These are phyloP conservation scores for Microvelia longipes DNA, from an alignment of 1,140 invertebrate genomes.

Conservation along the genomic window DNA sequence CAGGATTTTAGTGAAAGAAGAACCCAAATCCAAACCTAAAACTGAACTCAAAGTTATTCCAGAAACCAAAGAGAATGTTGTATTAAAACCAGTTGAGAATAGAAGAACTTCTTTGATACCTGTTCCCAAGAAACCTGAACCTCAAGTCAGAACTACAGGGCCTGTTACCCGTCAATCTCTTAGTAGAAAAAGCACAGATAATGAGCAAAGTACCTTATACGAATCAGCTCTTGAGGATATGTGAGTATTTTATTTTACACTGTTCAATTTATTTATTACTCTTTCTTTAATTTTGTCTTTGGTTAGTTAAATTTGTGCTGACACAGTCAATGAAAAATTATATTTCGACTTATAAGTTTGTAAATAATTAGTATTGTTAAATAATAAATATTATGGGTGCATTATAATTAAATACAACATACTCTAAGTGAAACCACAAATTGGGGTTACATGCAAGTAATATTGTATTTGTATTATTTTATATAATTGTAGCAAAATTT, in stretches of 20 bases:
- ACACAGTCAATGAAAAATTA: too few relatives aligned
- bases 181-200: conserved; percentile 17
- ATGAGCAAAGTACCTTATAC: conserved; percentile 43
- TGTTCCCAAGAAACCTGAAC: neutral
- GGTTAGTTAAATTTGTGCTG: too few relatives aligned
- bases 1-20: neutral
- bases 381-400: too few relatives aligned
- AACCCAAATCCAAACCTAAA: neutral
- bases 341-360: too few relatives aligned
- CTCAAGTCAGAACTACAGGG: conserved; percentile 16
- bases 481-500: too few relatives aligned
- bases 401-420: too few relatives aligned
- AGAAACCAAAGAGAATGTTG: neutral
- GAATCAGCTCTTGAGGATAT: conserved; percentile 57
- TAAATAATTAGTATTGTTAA: too few relatives aligned
- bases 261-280: neutral
- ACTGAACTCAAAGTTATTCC: neutral
- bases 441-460: too few relatives aligned
- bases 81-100: neutral
- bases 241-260: conserved; percentile 29
- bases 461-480: too few relatives aligned
- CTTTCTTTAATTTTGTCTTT: too few relatives aligned
- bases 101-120: neutral
- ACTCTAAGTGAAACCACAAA: too few relatives aligned
- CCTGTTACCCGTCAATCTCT: conserved; percentile 30